Conservation (phyloP, 1,140 invertebrate genomes). For the Physella acuta region DNA sequence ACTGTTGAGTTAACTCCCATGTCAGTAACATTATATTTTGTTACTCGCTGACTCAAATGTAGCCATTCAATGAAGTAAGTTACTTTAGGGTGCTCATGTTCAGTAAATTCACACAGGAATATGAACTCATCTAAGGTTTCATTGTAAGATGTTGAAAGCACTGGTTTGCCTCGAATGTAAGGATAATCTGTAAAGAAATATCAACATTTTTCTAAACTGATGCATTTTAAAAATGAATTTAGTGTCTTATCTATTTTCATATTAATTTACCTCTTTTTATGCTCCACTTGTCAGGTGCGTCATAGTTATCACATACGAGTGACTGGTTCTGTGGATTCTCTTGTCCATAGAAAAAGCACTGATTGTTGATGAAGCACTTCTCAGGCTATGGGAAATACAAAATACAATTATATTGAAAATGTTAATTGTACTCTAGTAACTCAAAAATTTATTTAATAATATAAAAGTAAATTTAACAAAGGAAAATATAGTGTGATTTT, state of each 20-base stretch:
- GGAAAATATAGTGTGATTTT: background rate
- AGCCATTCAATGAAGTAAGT: constrained; percentile 31
- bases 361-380: constrained; percentile 44
- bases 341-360: constrained; percentile 37
- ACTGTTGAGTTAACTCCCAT: constrained; percentile 9
- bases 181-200: constrained; percentile 33
- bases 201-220: too few species aligned
- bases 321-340: constrained; percentile 30
- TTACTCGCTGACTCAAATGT: constrained; percentile 22
- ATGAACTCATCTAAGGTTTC: constrained; percentile 26
- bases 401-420: too few species aligned
- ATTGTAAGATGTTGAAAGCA: constrained; percentile 31
- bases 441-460: too few species aligned
- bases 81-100: constrained; percentile 24
- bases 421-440: background rate
- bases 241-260: too few species aligned
- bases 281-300: constrained; percentile 36
- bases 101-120: constrained; percentile 33
- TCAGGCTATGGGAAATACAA: constrained; percentile 36
- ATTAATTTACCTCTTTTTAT: constrained; percentile 36
- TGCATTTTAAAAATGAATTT: too few species aligned
- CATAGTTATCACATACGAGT: constrained; percentile 37
- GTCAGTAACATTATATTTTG: constrained; percentile 1
- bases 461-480: background rate
- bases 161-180: constrained; percentile 30